Conservation (phyloP, 2,888 invertebrate species). For the Gnatocerus cornutus region DNA sequence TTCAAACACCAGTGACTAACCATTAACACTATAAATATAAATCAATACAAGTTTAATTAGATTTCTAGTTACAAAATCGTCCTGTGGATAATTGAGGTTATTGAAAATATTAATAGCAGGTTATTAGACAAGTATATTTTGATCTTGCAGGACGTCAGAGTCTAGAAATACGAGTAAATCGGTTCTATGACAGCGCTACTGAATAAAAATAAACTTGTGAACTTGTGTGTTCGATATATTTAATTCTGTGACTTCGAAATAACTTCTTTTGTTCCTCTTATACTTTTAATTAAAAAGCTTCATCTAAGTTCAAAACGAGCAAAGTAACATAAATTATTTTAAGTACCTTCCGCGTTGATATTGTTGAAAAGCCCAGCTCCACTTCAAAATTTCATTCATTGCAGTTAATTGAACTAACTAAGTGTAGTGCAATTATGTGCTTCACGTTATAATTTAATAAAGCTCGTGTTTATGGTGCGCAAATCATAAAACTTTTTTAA, state of each 20-base stretch:
- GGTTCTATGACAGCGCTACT: too few species aligned
- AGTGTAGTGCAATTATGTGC: neutral
- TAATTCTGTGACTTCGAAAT: constrained; percentile 19
- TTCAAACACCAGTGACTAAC: too few species aligned
- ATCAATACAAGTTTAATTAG: too few species aligned
- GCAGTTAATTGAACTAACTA: constrained; percentile 17
- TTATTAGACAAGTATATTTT: too few species aligned
- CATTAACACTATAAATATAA: too few species aligned
- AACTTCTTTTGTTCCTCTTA: constrained; percentile 15
- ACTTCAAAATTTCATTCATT: constrained; percentile 8
- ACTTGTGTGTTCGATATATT: constrained; percentile 10
- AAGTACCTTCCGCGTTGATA: constrained; percentile 14
- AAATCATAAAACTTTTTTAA: neutral
- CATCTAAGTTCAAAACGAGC: constrained; percentile 11
- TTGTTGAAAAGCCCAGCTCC: constrained; percentile 15
- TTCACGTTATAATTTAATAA: constrained; percentile 7
- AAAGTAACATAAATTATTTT: constrained; percentile 24
- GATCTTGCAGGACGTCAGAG: too few species aligned
- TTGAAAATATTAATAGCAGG: too few species aligned
- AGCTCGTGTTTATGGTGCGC: neutral
- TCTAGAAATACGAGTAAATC: too few species aligned
- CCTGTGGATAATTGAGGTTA: too few species aligned
- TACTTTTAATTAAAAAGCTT: constrained; percentile 31
- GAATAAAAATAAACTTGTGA: too few species aligned
- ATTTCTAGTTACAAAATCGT: too few species aligned